These are phyloP conservation scores for Drosophila equinoxialis DNA, from an alignment of 1,140 invertebrate species.

Conservation along the genomic window DNA sequence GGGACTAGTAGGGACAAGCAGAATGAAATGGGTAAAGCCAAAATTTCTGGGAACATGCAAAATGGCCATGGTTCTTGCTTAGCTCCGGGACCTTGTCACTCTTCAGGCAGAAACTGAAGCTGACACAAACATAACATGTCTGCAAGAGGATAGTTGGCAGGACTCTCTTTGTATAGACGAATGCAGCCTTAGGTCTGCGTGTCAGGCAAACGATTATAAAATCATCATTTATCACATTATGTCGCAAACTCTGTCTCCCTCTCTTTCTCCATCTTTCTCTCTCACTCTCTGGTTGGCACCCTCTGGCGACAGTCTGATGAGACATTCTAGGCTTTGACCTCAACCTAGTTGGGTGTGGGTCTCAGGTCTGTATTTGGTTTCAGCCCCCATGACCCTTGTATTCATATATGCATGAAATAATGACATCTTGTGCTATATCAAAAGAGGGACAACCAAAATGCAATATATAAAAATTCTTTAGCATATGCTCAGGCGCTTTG, in stretches of 20 bases:
- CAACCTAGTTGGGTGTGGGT: constrained; percentile 30
- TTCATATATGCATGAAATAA: constrained; percentile 52
- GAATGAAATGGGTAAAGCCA: constrained; percentile 22
- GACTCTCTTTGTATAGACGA: constrained; percentile 32
- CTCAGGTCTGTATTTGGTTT: constrained; percentile 14
- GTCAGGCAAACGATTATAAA: constrained; percentile 78
- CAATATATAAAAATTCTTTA: not conserved
- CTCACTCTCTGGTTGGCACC: not conserved
- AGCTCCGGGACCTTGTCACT: constrained; percentile 45
- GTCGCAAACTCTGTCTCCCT: constrained; percentile 31
- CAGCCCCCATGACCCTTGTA: not conserved
- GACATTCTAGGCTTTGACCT: constrained; percentile 43
- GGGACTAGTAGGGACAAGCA: constrained; percentile 14
- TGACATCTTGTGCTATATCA: constrained; percentile 59
- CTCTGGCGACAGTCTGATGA: constrained; percentile 58
- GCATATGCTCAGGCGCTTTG: constrained; percentile 40
- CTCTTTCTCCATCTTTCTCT: not conserved
- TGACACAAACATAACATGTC: constrained; percentile 67
- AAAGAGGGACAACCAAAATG: constrained; percentile 8
- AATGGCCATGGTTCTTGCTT: constrained; percentile 34
- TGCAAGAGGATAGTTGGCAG: constrained; percentile 51
- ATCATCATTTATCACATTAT: constrained; percentile 81
- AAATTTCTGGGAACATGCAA: constrained; percentile 55
- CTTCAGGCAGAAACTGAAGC: constrained; percentile 22
- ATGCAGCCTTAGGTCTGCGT: constrained; percentile 28